Evolutionary conservation across 2,113 vertebrate genomes (phyloP), one percentile per base, ranked within the genome.

Genomic region (Limnothrissa miodon): DNA sequence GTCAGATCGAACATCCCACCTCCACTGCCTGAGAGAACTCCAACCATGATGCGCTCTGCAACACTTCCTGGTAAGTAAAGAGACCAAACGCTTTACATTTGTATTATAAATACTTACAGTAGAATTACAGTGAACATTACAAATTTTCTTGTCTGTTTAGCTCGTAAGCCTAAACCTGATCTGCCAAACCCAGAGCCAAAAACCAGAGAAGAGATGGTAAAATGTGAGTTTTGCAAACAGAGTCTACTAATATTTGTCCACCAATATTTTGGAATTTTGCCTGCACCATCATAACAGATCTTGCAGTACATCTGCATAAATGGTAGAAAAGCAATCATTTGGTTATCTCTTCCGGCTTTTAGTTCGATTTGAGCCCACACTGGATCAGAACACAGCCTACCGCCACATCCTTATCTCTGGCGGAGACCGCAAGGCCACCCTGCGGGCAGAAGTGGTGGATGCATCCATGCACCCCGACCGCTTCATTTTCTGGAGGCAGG

Each of bases 401-500:
- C 94, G 91, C 10, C 93, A 94, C 29, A 81, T 95, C 21, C 90
- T 88, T 86, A 83, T 95, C 11, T 91, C 91, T 10, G 90, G 93
- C 0, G 86, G 83, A 1, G 88, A 85, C 74, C 89, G 29, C 19
- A 94, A 93, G 86, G 93, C 92, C 81, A 93, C 85, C 0, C 85
- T 94, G 53, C 84, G 88, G 1, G 83, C 91, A 1, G 94, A 93
- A 85, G 93, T 89, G 79, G 87, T 91, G 62, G 92, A 93, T 70
- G 91, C 90, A 0, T 88, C 90, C 0, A 91, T 94, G 7, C 89
- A 93, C 25, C 87, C 91, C 0, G 93, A 93, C 3, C 93, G 94
- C 48, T 95, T 95, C 86, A n/a, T 78, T 0, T 95, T 88, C 90
- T 95, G 94, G 94, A 92, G 94, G 36, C 95, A 95, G 86, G 89